Percentiles rank a stretch among this genome's conserved stretches.
Conservation (phyloP, 1,140 invertebrate species). For the Pseudomyrmex pallidus region DNA sequence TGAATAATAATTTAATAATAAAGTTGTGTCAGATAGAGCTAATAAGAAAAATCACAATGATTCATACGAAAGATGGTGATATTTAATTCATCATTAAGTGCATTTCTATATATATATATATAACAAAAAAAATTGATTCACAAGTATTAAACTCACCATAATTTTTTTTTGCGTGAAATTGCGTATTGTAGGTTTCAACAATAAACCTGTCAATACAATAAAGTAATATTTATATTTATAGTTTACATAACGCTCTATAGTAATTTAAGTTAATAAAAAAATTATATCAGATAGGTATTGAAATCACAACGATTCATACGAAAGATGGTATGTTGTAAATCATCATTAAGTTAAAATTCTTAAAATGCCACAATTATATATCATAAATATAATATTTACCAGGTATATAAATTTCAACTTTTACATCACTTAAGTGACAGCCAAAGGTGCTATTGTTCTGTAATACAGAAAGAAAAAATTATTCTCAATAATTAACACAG, state of each 20-base stretch:
- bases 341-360: constrained; percentile 35
- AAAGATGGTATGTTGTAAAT: constrained; percentile 54
- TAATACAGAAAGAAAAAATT: background rate
- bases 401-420: background rate
- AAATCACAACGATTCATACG: constrained; percentile 76
- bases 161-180: background rate
- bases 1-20: background rate
- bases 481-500: background rate
- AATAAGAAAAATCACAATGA: constrained; percentile 71
- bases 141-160: background rate
- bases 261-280: background rate
- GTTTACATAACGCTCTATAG: no score
- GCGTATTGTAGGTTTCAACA: background rate
- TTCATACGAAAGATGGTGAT: constrained; percentile 54
- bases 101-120: background rate
- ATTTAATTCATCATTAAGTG: constrained; percentile 34
- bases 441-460: background rate
- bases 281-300: constrained; percentile 79
- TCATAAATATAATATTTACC: background rate
- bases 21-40: background rate
- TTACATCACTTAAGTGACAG: background rate
- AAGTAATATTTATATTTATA: background rate
- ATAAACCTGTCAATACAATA: constrained; percentile 6
- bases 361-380: background rate
- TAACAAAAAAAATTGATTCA: background rate